Percentiles rank a stretch among this genome's conserved stretches.
Conservation (phyloP, 30 jellyfish, hydroid and myxozoan genomes). For the Cassiopea xamachana region DNA sequence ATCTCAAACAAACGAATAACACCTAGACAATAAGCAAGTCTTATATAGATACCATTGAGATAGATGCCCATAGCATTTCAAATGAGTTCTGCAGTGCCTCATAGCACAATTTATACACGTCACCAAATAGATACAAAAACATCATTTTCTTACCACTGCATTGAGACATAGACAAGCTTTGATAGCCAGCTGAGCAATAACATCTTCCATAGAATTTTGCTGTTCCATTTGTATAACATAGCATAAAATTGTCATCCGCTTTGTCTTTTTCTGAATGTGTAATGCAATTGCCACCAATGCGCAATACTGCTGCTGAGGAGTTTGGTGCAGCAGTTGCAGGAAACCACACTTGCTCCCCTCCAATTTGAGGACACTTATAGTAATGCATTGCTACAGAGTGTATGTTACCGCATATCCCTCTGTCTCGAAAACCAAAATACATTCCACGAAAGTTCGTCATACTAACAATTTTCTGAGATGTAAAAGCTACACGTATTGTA, state of each 20-base stretch:
- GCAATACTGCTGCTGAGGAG: background rate
- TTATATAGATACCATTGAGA: too few species aligned
- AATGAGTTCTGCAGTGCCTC: too few species aligned
- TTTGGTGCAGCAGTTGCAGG: slow-evolving; percentile 57
- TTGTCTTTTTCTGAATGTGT: slow-evolving; percentile 16
- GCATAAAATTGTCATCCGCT: slow-evolving; percentile 17
- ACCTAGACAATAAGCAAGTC: too few species aligned
- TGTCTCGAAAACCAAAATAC: slow-evolving; percentile 46
- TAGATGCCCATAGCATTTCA: too few species aligned
- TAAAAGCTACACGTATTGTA: background rate
- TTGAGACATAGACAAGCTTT: background rate
- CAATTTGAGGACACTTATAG: slow-evolving; percentile 53
- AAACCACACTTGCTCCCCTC: slow-evolving; percentile 43
- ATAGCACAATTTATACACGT: too few species aligned
- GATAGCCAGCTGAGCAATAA: slow-evolving; percentile 71
- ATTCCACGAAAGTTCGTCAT: slow-evolving; percentile 34
- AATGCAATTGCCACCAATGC: slow-evolving; percentile 52
- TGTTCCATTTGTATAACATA: slow-evolving; percentile 75
- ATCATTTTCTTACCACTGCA: background rate
- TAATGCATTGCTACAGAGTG: background rate
- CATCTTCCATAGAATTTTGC: slow-evolving; percentile 69
- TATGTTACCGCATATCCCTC: slow-evolving; percentile 50
- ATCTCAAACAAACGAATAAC: too few species aligned
- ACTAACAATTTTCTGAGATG: background rate
- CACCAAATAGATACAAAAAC: background rate